phyloP scores from a whole-genome alignment of 2,888 invertebrate genomes.

The Tipula unca region DNA sequence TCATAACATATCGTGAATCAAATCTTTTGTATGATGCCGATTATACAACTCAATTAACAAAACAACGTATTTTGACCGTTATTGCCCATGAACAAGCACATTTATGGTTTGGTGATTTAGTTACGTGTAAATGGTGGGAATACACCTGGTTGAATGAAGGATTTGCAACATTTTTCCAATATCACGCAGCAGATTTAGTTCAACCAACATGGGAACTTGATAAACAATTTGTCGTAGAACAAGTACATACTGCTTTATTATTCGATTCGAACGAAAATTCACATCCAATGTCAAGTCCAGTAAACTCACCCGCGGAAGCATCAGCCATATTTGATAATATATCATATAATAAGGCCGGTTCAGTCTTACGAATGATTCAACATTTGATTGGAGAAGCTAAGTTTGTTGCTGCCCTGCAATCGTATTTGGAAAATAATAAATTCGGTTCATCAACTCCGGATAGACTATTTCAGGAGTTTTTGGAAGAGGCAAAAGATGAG shows the following conservation, averaged over 20 bases:
- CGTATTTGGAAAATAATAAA: constrained; percentile 47
- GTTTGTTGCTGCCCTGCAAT: constrained; percentile 47
- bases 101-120: constrained; percentile 58
- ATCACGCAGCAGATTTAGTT: constrained; percentile 47
- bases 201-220: constrained; percentile 55
- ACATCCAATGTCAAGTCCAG: constrained; percentile 51
- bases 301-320: constrained; percentile 50
- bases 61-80: constrained; percentile 54
- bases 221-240: constrained; percentile 60
- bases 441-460: constrained; percentile 31
- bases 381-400: constrained; percentile 48
- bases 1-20: constrained; percentile 70
- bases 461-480: constrained; percentile 29
- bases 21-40: constrained; percentile 55
- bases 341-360: constrained; percentile 60
- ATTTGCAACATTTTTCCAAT: constrained; percentile 66
- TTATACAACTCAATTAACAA: constrained; percentile 49
- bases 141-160: constrained; percentile 57
- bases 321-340: constrained; percentile 55
- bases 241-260: constrained; percentile 54
- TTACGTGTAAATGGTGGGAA: constrained; percentile 48
- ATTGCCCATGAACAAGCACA: constrained; percentile 47
- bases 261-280: constrained; percentile 50
- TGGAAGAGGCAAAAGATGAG: constrained; percentile 17
- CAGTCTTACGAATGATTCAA: constrained; percentile 59